Base-by-base conservation (phyloP, 1,140 invertebrate genomes). In the Vanessa atalanta region DNA sequence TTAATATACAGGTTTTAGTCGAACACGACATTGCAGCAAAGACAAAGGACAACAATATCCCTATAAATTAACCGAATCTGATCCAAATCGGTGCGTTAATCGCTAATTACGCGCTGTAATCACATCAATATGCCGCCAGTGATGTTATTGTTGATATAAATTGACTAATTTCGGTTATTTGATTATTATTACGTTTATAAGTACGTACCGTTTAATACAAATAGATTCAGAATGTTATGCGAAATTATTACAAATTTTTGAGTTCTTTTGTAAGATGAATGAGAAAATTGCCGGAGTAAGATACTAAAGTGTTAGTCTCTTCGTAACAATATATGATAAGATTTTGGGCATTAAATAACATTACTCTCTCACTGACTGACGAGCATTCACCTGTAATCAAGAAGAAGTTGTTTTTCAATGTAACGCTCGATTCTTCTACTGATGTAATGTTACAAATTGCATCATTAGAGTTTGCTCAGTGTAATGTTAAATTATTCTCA, bases 1-100 rank as follows among this genome's bases (percentile, higher is more conserved):
- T 70, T 61, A 70, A 70, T 70, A 55, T 70, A 70, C 53, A 53
- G 51, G 51, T 53, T 68, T 43, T 68, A 63, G 53, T 57, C 26
- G 50, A 15, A 20, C 55, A 55, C 47, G 14, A 63, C 61, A 65
- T 55, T n/a, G 23, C 50, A 47, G 20, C 60, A 5, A n/a, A 75
- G 64, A 75, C 74, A 75, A 75, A 64, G 69, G 69, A 12, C 63
- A 26, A 16, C 47, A 15, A 47, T 55, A 65, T 43, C 13, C n/a
- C 60, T 75, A 75, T 75, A 75, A 75, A 71, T 75, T 75, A 75
- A 31, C 64, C 12, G 6, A 65, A 66, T 71, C 60, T 67, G 53
- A 75, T 75, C 37, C 61, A 65, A 70, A 69, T 71, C 73, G 64
- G 16, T 23, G 55, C 47, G 13, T 26, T 65, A 70, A 70, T 72